Evolutionary conservation across 2,888 invertebrate species (phyloP), one percentile per base, ranked within the genome.

Genomic region (Apamea sordens): DNA sequence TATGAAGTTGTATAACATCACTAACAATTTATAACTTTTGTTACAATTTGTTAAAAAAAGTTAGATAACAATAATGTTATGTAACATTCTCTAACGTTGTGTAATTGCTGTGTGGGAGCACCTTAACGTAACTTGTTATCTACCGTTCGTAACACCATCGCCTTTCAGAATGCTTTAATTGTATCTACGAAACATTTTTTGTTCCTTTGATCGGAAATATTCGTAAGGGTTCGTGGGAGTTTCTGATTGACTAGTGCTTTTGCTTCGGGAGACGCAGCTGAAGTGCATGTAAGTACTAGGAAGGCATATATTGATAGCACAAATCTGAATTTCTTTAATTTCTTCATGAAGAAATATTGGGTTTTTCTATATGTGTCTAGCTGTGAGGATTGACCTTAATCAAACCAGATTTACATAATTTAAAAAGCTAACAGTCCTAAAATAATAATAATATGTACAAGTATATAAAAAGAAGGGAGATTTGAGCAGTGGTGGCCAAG

Each of bases 151-250:
- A 77, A 59, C 65, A 47, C 72, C 53, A 79, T 59, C 24, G 72
- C 15, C 18, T 61, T 73, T 74, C 18, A 41, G 47, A 74, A 74
- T 13, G n/a, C 10, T 71, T 71, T 79, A 41, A 82, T 63, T 67
- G 53, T 70, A 79, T 82, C 73, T 41, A 53, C 53, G 69, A 73
- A 83, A 44, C 8, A 18, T 36, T 53, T 53, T 64, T 1, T 61
- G 50, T 77, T 67, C n/a, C 63, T 69, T 59, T 15, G 24, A 79
- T 69, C 8, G 32, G 64, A 11, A 53, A 44, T 53, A 61, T 82
- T 71, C 44, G 53, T 11, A 56, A 72, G 11, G 32, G 32, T 47
- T 78, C 63, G 69, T 59, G 56, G 15, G 72, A 77, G 15, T n/a
- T 61, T 44, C 5, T 61, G 21, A n/a, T 15, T 24, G 47, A 21